These are phyloP conservation scores for Agonopterix alstromeriana DNA, from an alignment of 2,888 invertebrate species.

Conservation along the genomic window DNA sequence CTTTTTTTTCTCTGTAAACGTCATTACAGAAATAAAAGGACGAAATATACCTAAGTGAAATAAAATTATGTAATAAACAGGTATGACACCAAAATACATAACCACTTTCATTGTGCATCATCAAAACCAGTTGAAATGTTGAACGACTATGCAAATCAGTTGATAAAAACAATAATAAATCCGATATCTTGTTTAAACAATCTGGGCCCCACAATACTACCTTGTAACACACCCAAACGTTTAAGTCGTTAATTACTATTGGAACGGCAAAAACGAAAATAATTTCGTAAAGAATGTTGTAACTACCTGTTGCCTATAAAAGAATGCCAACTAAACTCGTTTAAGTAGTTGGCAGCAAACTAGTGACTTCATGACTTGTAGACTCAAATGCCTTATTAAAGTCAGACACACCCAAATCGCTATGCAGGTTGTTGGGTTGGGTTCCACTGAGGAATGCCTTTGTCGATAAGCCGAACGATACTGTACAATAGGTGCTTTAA, in stretches of 20 bases:
- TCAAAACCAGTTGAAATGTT: constrained; percentile 9
- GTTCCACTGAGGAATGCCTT: constrained; percentile 11
- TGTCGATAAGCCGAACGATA: constrained; percentile 4
- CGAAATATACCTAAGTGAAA: no score
- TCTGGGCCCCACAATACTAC: neutral
- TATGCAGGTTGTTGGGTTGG: neutral
- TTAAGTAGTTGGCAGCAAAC: neutral
- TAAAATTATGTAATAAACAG: no score
- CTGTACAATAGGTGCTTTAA: no score
- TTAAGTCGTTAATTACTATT: no score
- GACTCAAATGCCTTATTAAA: neutral
- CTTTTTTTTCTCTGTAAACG: no score
- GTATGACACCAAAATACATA: neutral
- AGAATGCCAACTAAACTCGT: neutral
- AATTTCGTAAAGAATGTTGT: neutral
- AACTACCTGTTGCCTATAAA: neutral
- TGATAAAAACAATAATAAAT: neutral
- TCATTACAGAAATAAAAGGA: no score
- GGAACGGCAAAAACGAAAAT: neutral
- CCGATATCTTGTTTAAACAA: constrained; percentile 1
- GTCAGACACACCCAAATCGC: constrained; percentile 15
- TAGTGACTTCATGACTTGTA: neutral
- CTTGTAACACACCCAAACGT: neutral
- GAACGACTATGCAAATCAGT: constrained; percentile 8
- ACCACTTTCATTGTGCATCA: constrained; percentile 8